phyloP scores from a whole-genome alignment of 1,140 invertebrate genomes.

The Elysia chlorotica region DNA sequence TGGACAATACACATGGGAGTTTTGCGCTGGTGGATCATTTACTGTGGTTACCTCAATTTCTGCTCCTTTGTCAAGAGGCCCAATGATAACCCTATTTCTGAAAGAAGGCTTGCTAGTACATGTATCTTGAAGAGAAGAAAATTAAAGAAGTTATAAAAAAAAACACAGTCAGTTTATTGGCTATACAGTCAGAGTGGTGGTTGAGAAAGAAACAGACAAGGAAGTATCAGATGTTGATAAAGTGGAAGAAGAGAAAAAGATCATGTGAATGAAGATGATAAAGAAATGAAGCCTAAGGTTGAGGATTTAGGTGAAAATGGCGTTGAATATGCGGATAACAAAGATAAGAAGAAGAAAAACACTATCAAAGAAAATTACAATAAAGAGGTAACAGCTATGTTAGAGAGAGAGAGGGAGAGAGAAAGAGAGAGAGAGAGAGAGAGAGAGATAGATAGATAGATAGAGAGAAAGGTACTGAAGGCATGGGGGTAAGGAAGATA shows the following conservation, averaged over 20 bases:
- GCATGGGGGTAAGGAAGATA: no score
- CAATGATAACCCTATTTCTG: constrained; percentile 80
- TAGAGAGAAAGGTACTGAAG: no score
- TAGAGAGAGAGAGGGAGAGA: no score
- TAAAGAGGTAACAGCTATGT: no score
- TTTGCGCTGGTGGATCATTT: constrained; percentile 76
- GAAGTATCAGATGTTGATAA: not conserved
- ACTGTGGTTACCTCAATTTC: constrained; percentile 90
- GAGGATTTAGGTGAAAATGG: constrained; percentile 86
- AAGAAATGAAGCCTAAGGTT: constrained; percentile 77
- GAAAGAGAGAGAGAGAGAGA: no score
- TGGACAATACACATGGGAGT: constrained; percentile 97
- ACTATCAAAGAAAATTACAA: constrained; percentile 97
- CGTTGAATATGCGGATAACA: constrained; percentile 68
- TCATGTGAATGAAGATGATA: constrained; percentile 31
- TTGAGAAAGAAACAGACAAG: constrained; percentile 71
- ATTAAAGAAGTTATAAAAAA: constrained; percentile 95
- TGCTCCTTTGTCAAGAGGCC: constrained; percentile 86
- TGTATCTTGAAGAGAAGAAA: constrained; percentile 84
- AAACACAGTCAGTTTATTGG: constrained; percentile 99
- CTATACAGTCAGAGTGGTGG: constrained; percentile 97
- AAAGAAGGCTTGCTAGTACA: constrained; percentile 98
- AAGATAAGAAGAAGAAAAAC: constrained; percentile 76
- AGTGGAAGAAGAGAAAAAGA: constrained; percentile 22
- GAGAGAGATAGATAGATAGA: no score